Evolutionary conservation across 2,888 invertebrate genomes (phyloP).

Genomic region (Neocrepidodera transversa): DNA sequence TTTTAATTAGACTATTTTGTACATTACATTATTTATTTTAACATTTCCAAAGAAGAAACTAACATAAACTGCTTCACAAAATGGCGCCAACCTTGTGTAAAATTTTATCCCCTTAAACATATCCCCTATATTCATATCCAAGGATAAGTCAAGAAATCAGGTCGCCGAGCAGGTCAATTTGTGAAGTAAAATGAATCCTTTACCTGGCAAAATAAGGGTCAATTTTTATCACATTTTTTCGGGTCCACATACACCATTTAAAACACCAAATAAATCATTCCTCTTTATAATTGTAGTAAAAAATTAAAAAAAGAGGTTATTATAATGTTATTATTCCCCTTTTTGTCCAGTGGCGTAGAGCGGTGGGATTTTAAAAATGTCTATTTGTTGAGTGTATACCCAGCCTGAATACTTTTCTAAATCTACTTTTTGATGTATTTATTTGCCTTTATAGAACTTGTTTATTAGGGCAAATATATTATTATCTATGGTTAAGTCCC

Average conservation of each 20-base stretch:
- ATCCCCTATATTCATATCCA: constrained; percentile 7
- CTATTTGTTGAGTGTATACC: constrained; percentile 6
- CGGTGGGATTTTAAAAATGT: neutral
- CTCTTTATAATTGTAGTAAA: constrained; percentile 3
- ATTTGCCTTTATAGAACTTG: too few relatives aligned
- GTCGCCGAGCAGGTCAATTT: neutral
- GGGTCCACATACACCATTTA: constrained; percentile 20
- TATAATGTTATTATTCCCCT: constrained; percentile 1
- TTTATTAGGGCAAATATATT: too few relatives aligned
- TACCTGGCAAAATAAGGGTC: constrained; percentile 10
- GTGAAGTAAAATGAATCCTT: neutral
- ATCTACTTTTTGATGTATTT: too few relatives aligned
- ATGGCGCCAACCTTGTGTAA: neutral
- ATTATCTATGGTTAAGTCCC: too few relatives aligned
- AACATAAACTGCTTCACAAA: neutral
- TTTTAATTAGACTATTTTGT: constrained; percentile 6
- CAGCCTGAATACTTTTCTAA: neutral
- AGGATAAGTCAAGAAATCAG: neutral
- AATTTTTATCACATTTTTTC: constrained; percentile 12
- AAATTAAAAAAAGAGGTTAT: too few relatives aligned
- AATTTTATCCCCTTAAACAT: constrained; percentile 1
- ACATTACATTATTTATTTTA: constrained; percentile 8
- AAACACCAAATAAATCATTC: constrained; percentile 18
- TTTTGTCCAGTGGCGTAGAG: neutral
- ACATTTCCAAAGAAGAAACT: neutral